Percentiles rank a stretch among this genome's conserved stretches.
These are phyloP conservation scores for Lottia gigantea DNA, from an alignment of 2,888 invertebrate species.

Conservation along the genomic window DNA sequence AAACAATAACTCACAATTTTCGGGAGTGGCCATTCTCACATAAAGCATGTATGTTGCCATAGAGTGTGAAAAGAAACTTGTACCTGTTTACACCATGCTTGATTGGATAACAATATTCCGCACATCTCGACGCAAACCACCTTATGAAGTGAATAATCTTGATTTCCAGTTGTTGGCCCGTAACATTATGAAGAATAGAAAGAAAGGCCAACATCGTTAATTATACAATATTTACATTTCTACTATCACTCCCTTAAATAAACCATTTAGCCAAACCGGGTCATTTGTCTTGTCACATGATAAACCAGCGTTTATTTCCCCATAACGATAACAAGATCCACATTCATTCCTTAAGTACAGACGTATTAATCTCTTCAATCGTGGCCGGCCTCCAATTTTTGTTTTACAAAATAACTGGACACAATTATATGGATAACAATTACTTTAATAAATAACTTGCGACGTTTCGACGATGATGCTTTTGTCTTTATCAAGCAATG, in stretches of 20 bases:
- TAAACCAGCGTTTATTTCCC: not conserved
- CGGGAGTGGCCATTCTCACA: constrained; percentile 4
- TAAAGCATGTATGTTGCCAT: constrained; percentile 11
- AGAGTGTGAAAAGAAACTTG: constrained; percentile 1
- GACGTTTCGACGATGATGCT: too few species aligned
- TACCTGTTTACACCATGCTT: constrained; percentile 1
- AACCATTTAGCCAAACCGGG: too few species aligned
- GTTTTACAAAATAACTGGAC: not conserved
- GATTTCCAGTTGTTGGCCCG: constrained; percentile 10
- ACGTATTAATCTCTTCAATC: not conserved
- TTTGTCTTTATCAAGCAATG: too few species aligned
- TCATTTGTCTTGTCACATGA: constrained; percentile 11
- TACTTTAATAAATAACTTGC: too few species aligned
- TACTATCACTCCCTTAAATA: too few species aligned
- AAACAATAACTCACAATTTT: constrained; percentile 10
- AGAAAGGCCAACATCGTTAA: not conserved
- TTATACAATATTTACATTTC: too few species aligned
- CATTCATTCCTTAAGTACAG: not conserved
- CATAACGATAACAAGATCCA: not conserved
- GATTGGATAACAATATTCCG: constrained; percentile 11
- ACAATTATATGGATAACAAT: too few species aligned
- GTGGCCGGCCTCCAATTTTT: not conserved
- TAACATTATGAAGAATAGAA: constrained; percentile 10
- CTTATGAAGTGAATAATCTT: constrained; percentile 10
- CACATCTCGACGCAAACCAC: not conserved